phyloP scores from a whole-genome alignment of 2,797 vertebrate species.

The Arrhamphus sclerolepis region DNA sequence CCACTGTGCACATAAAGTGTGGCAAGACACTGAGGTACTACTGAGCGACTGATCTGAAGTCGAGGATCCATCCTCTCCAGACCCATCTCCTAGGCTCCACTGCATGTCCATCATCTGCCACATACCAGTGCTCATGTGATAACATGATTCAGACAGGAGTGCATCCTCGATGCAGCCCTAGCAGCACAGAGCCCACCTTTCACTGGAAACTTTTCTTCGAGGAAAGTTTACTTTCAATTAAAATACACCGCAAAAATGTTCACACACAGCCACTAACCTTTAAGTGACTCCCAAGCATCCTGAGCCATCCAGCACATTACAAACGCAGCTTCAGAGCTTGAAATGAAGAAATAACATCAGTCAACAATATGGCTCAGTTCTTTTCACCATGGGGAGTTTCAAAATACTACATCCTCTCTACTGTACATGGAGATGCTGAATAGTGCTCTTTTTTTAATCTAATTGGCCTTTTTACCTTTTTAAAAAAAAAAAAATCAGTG shows the following conservation, averaged over 20 bases:
- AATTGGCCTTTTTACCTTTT: slow-evolving; percentile 44
- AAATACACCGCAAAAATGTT: slow-evolving; percentile 43
- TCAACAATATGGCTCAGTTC: slow-evolving; percentile 65
- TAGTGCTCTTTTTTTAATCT: slow-evolving; percentile 52
- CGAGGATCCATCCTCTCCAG: background rate
- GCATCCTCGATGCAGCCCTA: slow-evolving; percentile 6
- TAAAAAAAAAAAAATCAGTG: slow-evolving; percentile 42
- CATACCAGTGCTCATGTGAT: background rate
- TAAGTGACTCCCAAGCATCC: slow-evolving; percentile 53
- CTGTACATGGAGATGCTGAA: slow-evolving; percentile 49
- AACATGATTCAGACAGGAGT: slow-evolving; percentile 4
- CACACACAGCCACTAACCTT: slow-evolving; percentile 45
- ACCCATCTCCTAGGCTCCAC: background rate
- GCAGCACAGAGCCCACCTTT: slow-evolving; percentile 47
- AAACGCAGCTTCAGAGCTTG: slow-evolving; percentile 51
- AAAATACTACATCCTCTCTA: slow-evolving; percentile 56
- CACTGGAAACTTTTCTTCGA: slow-evolving; percentile 44
- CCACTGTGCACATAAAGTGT: slow-evolving; percentile 17
- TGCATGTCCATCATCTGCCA: slow-evolving; percentile 1
- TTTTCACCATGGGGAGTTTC: slow-evolving; percentile 40
- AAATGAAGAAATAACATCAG: slow-evolving; percentile 65
- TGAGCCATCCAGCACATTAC: slow-evolving; percentile 31
- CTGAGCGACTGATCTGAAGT: background rate
- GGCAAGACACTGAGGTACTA: slow-evolving; percentile 1
- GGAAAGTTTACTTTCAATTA: slow-evolving; percentile 67